A percentile compares a stretch with the other conserved stretches of the same genome.
Conservation (phyloP, 2,113 vertebrate genomes). For the Ameiurus melas region DNA sequence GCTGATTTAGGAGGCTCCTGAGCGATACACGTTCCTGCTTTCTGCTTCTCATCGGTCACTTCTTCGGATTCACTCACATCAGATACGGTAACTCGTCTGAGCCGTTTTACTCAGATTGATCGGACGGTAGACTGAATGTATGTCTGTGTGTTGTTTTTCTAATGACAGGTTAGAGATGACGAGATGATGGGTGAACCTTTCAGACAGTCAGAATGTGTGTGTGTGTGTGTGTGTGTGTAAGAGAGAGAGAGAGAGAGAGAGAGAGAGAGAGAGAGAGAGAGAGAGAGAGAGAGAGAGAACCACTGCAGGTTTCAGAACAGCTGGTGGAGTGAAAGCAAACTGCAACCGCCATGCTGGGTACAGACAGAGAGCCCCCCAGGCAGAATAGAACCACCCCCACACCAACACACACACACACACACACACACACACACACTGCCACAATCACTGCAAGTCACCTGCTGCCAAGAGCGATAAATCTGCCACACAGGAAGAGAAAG, state of each 20-base stretch:
- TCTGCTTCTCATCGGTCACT: background rate
- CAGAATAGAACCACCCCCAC: slow-evolving; percentile 52
- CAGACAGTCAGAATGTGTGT: slow-evolving; percentile 12
- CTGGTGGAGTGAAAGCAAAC: slow-evolving; percentile 54
- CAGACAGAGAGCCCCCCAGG: slow-evolving; percentile 53
- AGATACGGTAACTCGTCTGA: background rate
- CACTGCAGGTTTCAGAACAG: slow-evolving; percentile 54
- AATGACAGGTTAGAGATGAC: slow-evolving; percentile 6
- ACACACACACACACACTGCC: slow-evolving; percentile 42
- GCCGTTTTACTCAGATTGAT: background rate
- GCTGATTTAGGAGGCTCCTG: background rate
- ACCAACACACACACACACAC: slow-evolving; percentile 46
- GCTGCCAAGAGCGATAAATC: slow-evolving; percentile 47
- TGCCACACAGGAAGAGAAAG: slow-evolving; percentile 30
- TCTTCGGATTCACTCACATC: background rate
- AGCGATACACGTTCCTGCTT: background rate
- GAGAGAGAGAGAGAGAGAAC: slow-evolving; percentile 35
- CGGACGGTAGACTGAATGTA: background rate
- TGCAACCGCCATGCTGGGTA: slow-evolving; percentile 48
- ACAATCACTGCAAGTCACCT: slow-evolving; percentile 49
- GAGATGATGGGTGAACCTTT: slow-evolving; percentile 20
- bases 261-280: slow-evolving; percentile 25
- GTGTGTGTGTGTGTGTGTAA: slow-evolving; percentile 8
- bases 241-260: slow-evolving; percentile 27
- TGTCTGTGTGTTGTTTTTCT: slow-evolving; percentile 9